Conservation (phyloP, 2,113 vertebrate species). For the Ancistrus triradiatus region DNA sequence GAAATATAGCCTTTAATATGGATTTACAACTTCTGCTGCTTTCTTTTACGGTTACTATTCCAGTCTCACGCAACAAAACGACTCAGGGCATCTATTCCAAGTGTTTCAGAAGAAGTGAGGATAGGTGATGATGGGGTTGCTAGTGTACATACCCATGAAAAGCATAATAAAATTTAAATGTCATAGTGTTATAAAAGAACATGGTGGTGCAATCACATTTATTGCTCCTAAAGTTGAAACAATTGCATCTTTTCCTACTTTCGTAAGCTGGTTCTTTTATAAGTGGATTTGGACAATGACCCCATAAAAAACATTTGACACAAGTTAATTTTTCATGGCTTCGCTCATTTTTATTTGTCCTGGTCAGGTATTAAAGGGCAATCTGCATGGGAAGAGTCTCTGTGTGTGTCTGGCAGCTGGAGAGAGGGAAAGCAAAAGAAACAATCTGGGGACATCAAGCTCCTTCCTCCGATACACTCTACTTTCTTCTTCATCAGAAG, state of each 20-base stretch:
- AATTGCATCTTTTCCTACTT: constrained; percentile 37
- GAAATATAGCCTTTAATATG: not conserved
- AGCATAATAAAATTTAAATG: constrained; percentile 63
- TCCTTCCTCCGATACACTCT: not conserved
- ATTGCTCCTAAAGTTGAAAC: constrained; percentile 46
- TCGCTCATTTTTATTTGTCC: constrained; percentile 35
- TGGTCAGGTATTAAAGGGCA: constrained; percentile 48
- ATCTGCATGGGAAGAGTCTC: not conserved
- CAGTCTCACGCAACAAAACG: not conserved
- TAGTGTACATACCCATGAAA: not conserved
- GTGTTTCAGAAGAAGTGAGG: not conserved
- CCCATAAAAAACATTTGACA: constrained; percentile 62
- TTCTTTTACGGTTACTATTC: constrained; percentile 20
- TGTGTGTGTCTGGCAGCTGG: constrained; percentile 4
- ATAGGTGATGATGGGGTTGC: constrained; percentile 1
- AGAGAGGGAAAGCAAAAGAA: constrained; percentile 9
- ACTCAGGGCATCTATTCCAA: not conserved
- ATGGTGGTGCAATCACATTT: constrained; percentile 50
- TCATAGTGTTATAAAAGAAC: constrained; percentile 49
- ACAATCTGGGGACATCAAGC: not conserved
- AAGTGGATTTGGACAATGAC: constrained; percentile 57
- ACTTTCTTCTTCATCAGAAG: not conserved
- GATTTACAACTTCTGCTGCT: constrained; percentile 3
- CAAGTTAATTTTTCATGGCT: constrained; percentile 67
- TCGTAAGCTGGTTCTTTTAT: constrained; percentile 34